Evolutionary conservation across 1,140 invertebrate species (phyloP).

Genomic region (Pomacea maculata): DNA sequence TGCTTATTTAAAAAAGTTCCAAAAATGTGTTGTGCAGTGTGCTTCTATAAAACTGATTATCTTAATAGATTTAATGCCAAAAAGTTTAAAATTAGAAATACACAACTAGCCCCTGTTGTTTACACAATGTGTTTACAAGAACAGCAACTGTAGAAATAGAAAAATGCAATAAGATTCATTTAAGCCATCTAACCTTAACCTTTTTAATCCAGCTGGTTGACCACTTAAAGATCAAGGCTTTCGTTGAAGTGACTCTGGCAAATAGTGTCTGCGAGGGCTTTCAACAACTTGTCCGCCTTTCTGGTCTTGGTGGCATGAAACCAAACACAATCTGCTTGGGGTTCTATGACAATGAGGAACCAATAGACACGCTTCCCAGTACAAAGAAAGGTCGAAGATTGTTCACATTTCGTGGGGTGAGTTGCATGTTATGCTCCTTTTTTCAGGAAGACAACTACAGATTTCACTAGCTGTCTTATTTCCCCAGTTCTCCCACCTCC

Average conservation of each 20-base stretch:
- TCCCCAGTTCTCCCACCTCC: no score
- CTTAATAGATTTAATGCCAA: no score
- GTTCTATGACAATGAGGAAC: slow-evolving; percentile 74
- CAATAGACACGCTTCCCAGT: slow-evolving; percentile 48
- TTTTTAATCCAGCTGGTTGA: slow-evolving; percentile 73
- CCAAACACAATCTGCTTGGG: slow-evolving; percentile 91
- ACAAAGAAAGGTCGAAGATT: slow-evolving; percentile 26
- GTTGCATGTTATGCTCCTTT: background rate
- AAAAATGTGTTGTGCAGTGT: no score
- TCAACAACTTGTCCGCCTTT: slow-evolving; percentile 89
- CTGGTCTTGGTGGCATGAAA: slow-evolving; percentile 98
- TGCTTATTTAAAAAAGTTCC: no score
- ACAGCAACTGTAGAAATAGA: no score
- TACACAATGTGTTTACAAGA: no score
- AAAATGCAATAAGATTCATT: no score
- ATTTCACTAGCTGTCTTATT: no score
- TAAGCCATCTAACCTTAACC: background rate
- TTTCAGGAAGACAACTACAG: no score
- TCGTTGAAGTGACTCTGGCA: slow-evolving; percentile 93
- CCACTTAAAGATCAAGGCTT: slow-evolving; percentile 93
- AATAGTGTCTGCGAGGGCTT: slow-evolving; percentile 86
- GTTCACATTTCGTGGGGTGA: slow-evolving; percentile 33
- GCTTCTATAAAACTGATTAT: no score
- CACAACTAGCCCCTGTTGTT: no score
- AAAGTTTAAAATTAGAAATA: no score